phyloP scores from a whole-genome alignment of 2,113 vertebrate species.

The Harpagus bidentatus region DNA sequence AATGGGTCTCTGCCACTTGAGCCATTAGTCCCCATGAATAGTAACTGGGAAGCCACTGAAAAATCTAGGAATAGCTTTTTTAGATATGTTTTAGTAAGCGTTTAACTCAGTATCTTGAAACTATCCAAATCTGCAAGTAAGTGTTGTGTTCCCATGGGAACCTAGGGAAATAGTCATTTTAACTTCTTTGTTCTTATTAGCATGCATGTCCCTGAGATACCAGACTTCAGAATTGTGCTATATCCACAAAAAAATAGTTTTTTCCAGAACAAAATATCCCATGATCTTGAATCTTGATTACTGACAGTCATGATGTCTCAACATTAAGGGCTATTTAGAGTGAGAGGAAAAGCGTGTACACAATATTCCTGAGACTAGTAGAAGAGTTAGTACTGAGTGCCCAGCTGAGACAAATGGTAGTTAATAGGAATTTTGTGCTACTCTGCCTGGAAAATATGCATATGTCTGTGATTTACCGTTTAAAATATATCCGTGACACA shows the following conservation, averaged over 20 bases:
- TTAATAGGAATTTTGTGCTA: background rate
- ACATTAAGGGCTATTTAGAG: background rate
- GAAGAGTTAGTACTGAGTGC: background rate
- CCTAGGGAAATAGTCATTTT: background rate
- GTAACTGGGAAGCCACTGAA: background rate
- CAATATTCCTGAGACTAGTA: background rate
- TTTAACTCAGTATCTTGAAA: background rate
- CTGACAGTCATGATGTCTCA: background rate
- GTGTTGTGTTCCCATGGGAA: conserved; percentile 12
- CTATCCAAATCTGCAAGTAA: background rate
- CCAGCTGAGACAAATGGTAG: background rate
- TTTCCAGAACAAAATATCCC: background rate
- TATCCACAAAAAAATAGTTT: background rate
- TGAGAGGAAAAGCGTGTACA: background rate
- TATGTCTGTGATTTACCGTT: background rate
- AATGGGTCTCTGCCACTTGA: background rate
- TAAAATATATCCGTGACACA: background rate
- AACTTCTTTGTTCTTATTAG: background rate
- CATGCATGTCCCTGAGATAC: background rate
- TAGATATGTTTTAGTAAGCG: background rate
- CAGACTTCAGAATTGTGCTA: background rate
- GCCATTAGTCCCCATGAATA: background rate
- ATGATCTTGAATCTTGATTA: background rate
- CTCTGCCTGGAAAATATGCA: background rate
- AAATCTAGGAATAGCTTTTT: background rate